Percentiles rank a stretch among this genome's conserved stretches.
Conservation (phyloP, 2,113 vertebrate species). For the Serilophus lunatus region DNA sequence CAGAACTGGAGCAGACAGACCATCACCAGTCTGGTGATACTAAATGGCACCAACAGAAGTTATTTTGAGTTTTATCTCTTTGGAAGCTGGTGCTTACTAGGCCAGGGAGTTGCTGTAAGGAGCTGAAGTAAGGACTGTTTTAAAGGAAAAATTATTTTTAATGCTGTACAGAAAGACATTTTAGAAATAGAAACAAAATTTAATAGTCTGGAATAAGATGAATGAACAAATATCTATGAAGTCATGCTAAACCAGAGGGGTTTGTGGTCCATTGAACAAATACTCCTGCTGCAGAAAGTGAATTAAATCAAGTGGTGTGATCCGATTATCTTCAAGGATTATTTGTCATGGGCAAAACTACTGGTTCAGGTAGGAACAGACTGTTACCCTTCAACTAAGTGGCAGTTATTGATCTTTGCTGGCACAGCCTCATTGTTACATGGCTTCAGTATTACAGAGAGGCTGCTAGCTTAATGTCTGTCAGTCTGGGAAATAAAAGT, state of each 20-base stretch:
- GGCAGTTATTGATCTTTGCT: constrained; percentile 35
- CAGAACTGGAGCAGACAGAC: background rate
- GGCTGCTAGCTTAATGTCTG: background rate
- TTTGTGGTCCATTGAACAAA: constrained; percentile 17
- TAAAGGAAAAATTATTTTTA: background rate
- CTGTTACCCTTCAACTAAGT: constrained; percentile 21
- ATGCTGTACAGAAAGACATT: background rate
- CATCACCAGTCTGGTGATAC: background rate
- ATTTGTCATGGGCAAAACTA: constrained; percentile 37
- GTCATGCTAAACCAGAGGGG: background rate
- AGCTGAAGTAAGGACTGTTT: background rate
- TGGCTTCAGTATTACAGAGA: background rate
- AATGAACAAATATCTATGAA: background rate
- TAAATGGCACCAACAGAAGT: background rate
- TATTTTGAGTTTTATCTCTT: background rate
- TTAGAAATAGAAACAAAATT: background rate
- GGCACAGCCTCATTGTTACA: constrained; percentile 15
- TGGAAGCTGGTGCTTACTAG: background rate
- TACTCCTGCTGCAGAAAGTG: background rate
- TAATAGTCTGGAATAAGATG: background rate
- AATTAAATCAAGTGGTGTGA: constrained; percentile 42
- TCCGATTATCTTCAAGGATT: constrained; percentile 46
- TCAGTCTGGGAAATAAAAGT: background rate
- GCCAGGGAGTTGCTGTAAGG: background rate
- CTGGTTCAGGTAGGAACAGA: constrained; percentile 37